Percentiles rank a stretch among this genome's conserved stretches.
phyloP scores from a whole-genome alignment of 2,888 invertebrate genomes.

The Volucella inanis region DNA sequence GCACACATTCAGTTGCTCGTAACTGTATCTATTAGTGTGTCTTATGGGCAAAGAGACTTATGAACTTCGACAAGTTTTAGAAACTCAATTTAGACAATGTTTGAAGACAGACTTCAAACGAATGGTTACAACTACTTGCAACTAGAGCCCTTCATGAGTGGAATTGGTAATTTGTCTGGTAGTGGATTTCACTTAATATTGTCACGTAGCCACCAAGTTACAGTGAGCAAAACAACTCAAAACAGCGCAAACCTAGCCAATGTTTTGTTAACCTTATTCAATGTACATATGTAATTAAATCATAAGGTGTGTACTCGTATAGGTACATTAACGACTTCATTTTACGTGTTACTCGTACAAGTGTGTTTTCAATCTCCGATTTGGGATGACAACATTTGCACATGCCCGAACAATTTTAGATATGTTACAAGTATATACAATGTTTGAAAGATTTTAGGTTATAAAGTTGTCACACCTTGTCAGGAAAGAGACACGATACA shows the following conservation, averaged over 20 bases:
- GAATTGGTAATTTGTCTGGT: constrained; percentile 55
- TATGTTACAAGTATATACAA: neutral
- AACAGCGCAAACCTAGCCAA: neutral
- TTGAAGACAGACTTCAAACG: constrained; percentile 38
- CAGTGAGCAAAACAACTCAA: constrained; percentile 11
- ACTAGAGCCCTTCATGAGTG: constrained; percentile 62
- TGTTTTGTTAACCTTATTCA: constrained; percentile 53
- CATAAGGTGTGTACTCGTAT: constrained; percentile 49
- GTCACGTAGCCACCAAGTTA: constrained; percentile 38
- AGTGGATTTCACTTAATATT: constrained; percentile 44
- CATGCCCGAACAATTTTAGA: neutral
- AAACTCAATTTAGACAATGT: constrained; percentile 43
- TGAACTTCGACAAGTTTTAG: constrained; percentile 21
- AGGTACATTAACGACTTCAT: neutral
- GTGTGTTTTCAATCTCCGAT: constrained; percentile 7
- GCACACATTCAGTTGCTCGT: too few species aligned
- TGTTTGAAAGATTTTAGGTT: neutral
- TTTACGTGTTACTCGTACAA: constrained; percentile 35
- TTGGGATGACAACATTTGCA: constrained; percentile 12
- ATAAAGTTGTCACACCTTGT: neutral
- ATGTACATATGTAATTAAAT: constrained; percentile 36
- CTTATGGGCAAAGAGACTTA: neutral
- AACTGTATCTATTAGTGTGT: neutral
- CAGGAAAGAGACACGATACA: neutral
- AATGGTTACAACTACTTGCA: constrained; percentile 62